Evolutionary conservation across 1,140 invertebrate species (phyloP).

Genomic region (Semibalanus balanoides): DNA sequence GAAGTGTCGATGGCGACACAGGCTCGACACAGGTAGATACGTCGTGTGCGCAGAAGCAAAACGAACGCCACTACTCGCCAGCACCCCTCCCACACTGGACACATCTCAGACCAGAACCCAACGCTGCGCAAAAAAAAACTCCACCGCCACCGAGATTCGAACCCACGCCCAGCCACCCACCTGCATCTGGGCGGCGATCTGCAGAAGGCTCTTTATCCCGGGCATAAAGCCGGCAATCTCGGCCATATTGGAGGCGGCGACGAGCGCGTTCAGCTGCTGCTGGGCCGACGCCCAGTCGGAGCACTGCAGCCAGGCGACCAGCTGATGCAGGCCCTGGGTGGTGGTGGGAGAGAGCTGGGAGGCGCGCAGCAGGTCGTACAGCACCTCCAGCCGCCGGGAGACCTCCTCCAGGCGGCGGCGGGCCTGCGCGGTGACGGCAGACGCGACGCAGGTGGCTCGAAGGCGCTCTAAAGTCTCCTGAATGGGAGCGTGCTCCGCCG

Average conservation of each 20-base stretch:
- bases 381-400: not conserved
- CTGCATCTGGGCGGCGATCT: not conserved
- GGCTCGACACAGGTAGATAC: no score
- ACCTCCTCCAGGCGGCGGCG: not conserved
- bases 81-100: no score
- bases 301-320: not conserved
- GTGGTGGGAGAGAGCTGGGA: not conserved
- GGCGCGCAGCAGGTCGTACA: not conserved
- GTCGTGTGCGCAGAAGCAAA: no score
- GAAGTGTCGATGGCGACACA: no score
- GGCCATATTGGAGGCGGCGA: not conserved
- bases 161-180: not conserved
- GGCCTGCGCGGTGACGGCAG: not conserved
- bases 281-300: not conserved
- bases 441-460: not conserved
- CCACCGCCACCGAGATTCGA: no score
- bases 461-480: not conserved
- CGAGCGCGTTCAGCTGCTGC: not conserved
- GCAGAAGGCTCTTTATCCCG: not conserved
- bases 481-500: not conserved
- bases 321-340: not conserved
- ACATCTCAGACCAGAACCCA: no score
- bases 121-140: no score
- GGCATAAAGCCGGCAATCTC: not conserved
- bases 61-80: no score